Evolutionary conservation across 2,113 vertebrate genomes (phyloP).

Genomic region (Corynorhinus townsendii): DNA sequence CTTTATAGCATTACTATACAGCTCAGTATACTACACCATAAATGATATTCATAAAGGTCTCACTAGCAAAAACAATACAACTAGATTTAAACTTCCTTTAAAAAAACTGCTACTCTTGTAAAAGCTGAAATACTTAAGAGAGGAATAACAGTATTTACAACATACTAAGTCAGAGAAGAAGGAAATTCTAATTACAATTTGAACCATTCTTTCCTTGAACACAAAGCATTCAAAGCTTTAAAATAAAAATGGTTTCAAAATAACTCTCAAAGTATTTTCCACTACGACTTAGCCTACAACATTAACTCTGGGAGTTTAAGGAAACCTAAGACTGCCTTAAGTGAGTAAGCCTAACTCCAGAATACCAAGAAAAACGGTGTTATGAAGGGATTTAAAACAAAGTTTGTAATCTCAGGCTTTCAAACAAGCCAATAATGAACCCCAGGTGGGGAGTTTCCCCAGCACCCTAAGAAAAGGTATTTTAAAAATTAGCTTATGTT

Average conservation of each 20-base stretch:
- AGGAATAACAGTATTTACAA: neutral
- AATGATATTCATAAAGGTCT: neutral
- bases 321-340: neutral
- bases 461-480: neutral
- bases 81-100: neutral
- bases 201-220: slow-evolving; percentile 1
- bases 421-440: neutral
- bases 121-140: slow-evolving; percentile 29
- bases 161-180: neutral
- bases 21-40: neutral
- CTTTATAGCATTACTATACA: neutral
- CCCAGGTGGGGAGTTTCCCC: neutral
- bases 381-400: slow-evolving; percentile 6
- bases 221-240: neutral
- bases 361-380: neutral
- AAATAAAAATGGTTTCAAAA: neutral
- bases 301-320: neutral
- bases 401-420: neutral
- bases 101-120: neutral
- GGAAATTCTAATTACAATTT: slow-evolving; percentile 4
- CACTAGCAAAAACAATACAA: neutral
- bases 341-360: neutral
- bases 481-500: slow-evolving; percentile 12
- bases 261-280: slow-evolving; percentile 17
- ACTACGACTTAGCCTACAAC: neutral